These are phyloP conservation scores for Porites evermanni DNA, from an alignment of 92 coral and sea anemone species.

Conservation along the genomic window DNA sequence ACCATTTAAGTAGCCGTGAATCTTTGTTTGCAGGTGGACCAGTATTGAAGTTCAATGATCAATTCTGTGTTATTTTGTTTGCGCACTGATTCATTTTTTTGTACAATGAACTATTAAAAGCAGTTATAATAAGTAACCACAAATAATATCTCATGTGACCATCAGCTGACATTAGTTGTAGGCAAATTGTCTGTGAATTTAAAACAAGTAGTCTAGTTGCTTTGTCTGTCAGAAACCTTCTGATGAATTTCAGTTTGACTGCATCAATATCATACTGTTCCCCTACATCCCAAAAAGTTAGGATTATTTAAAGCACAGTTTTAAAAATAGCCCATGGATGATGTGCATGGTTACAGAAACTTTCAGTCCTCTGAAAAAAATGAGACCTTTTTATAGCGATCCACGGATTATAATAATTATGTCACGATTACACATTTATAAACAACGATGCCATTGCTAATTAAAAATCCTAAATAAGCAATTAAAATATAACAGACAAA, in stretches of 20 bases:
- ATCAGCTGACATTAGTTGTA: too few relatives aligned
- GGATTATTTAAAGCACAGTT: neutral
- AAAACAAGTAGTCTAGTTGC: neutral
- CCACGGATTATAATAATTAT: too few relatives aligned
- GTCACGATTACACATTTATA: too few relatives aligned
- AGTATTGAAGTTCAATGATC: neutral
- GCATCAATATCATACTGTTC: conserved; percentile 7
- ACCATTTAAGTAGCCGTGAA: neutral
- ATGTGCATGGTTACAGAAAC: too few relatives aligned
- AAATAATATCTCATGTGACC: too few relatives aligned
- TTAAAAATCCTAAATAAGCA: neutral
- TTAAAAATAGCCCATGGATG: neutral
- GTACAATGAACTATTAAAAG: neutral
- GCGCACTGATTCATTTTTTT: neutral
- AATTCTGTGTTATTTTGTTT: neutral
- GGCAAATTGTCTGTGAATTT: too few relatives aligned
- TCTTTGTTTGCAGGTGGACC: conserved; percentile 1
- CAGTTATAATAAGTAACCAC: neutral
- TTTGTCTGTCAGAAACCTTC: neutral
- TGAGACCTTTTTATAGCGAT: neutral
- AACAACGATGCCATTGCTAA: neutral
- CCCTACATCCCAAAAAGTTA: neutral
- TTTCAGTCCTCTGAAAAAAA: neutral
- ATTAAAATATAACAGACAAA: neutral
- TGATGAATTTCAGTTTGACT: neutral